Percentiles rank a stretch among this genome's conserved stretches.
These are phyloP conservation scores for Glandiceps talaboti DNA, from an alignment of 53 echinoderm and acorn worm species.

Conservation along the genomic window DNA sequence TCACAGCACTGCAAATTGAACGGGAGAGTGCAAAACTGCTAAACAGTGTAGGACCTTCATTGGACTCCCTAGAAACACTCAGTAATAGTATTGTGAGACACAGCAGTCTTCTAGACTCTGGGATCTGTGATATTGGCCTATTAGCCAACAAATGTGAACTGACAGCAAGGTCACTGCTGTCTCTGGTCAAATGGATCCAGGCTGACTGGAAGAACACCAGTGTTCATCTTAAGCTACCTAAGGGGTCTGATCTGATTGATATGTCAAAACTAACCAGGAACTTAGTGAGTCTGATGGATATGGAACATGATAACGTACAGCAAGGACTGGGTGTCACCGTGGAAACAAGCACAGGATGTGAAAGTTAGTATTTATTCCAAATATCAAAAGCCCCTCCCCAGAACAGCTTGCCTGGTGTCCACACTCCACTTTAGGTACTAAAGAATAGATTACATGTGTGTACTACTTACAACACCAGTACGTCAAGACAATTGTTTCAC, in stretches of 20 bases:
- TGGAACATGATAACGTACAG: constrained; percentile 56
- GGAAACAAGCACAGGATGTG: background rate
- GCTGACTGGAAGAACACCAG: constrained; percentile 62
- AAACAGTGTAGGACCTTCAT: constrained; percentile 41
- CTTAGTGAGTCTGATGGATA: constrained; percentile 55
- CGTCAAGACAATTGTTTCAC: background rate
- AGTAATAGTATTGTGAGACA: constrained; percentile 40
- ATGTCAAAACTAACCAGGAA: constrained; percentile 43
- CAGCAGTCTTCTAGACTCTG: constrained; percentile 30
- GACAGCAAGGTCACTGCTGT: constrained; percentile 63
- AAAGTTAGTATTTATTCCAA: background rate
- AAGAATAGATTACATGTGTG: too few species aligned
- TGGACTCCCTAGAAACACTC: constrained; percentile 54
- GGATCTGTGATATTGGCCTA: constrained; percentile 2
- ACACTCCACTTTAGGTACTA: too few species aligned
- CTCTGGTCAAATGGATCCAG: constrained; percentile 82
- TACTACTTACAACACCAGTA: background rate
- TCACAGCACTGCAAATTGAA: constrained; percentile 35
- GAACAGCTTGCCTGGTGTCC: too few species aligned
- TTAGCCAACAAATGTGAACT: constrained; percentile 29
- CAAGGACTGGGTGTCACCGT: constrained; percentile 59
- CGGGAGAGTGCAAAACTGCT: constrained; percentile 77
- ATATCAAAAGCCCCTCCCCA: too few species aligned
- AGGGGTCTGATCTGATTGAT: constrained; percentile 21
- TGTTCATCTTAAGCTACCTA: constrained; percentile 64